Evolutionary conservation across 2,797 vertebrate species (phyloP).

Genomic region (Hoplostethus mediterraneus): DNA sequence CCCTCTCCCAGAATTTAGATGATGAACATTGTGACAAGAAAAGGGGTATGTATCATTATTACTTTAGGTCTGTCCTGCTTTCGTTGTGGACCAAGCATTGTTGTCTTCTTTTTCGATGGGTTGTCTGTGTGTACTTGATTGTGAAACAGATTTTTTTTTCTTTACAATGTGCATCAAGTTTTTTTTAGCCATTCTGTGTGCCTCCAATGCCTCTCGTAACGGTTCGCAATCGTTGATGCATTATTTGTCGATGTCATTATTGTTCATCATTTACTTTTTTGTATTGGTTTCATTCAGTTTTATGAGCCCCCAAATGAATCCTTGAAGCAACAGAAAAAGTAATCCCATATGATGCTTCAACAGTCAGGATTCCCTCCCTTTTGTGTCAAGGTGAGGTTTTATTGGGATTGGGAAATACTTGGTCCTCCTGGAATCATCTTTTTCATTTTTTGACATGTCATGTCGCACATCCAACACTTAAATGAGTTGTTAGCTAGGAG

Average conservation of each 20-base stretch:
- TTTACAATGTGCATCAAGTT: conserved; percentile 85
- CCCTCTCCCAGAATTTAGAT: conserved; percentile 86
- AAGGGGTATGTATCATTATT: conserved; percentile 82
- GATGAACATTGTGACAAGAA: conserved; percentile 88
- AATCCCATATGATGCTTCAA: conserved; percentile 88
- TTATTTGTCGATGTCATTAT: conserved; percentile 84
- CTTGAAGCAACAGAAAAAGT: conserved; percentile 89
- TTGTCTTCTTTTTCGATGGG: conserved; percentile 82
- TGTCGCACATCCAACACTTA: conserved; percentile 94
- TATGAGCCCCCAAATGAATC: conserved; percentile 87
- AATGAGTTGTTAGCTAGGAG: conserved; percentile 97
- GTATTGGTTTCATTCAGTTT: conserved; percentile 78
- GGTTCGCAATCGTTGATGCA: conserved; percentile 80
- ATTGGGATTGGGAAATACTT: conserved; percentile 91
- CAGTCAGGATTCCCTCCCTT: conserved; percentile 89
- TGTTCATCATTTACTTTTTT: conserved; percentile 85
- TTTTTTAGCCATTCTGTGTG: conserved; percentile 80
- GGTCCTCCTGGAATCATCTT: conserved; percentile 94
- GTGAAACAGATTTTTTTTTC: conserved; percentile 81
- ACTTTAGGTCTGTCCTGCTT: conserved; percentile 86
- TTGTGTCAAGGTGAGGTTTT: conserved; percentile 73
- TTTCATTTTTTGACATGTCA: conserved; percentile 84
- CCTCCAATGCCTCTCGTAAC: conserved; percentile 83
- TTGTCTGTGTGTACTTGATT: conserved; percentile 81
- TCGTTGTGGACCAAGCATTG: conserved; percentile 83